Evolutionary conservation across 2,888 invertebrate species (phyloP).

Genomic region (Pyrochroa serraticornis): DNA sequence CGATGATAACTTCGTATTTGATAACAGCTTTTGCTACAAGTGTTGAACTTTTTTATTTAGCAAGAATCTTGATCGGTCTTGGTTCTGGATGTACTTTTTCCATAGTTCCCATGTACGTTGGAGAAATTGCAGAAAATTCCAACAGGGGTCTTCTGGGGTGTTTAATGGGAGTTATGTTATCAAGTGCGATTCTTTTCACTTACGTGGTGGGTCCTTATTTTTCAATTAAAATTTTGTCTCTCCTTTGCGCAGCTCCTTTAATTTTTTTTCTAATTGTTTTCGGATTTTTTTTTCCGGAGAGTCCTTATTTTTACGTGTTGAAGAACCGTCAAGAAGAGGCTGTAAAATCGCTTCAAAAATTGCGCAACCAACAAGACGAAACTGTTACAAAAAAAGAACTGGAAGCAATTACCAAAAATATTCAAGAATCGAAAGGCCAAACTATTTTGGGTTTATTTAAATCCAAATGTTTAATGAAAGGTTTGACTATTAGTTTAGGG

Average conservation of each 20-base stretch:
- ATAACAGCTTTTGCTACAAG: slow-evolving; percentile 27
- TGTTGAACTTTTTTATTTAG: slow-evolving; percentile 55
- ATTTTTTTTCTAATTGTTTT: slow-evolving; percentile 35
- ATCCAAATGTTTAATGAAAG: slow-evolving; percentile 40
- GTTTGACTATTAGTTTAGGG: slow-evolving; percentile 51
- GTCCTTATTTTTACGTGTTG: slow-evolving; percentile 35
- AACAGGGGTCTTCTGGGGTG: slow-evolving; percentile 65
- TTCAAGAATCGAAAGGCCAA: slow-evolving; percentile 29
- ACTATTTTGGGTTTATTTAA: slow-evolving; percentile 20
- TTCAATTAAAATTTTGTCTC: slow-evolving; percentile 32
- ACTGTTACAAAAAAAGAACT: slow-evolving; percentile 35
- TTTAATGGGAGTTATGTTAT: slow-evolving; percentile 25
- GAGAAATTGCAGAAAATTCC: slow-evolving; percentile 81
- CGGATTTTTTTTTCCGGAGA: slow-evolving; percentile 38
- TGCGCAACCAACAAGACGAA: too few relatives aligned
- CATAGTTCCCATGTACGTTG: slow-evolving; percentile 81
- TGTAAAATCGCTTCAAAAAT: too few relatives aligned
- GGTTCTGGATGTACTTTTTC: slow-evolving; percentile 72
- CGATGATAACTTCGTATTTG: slow-evolving; percentile 63
- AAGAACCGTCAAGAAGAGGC: background rate
- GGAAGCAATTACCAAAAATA: slow-evolving; percentile 25
- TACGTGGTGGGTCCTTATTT: slow-evolving; percentile 39
- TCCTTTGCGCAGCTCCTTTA: slow-evolving; percentile 34
- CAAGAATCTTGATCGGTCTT: slow-evolving; percentile 66
- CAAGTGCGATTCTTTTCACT: slow-evolving; percentile 31